Conservation (phyloP, 2,888 invertebrate species). For the Cataglyphis rosenhaueri region DNA sequence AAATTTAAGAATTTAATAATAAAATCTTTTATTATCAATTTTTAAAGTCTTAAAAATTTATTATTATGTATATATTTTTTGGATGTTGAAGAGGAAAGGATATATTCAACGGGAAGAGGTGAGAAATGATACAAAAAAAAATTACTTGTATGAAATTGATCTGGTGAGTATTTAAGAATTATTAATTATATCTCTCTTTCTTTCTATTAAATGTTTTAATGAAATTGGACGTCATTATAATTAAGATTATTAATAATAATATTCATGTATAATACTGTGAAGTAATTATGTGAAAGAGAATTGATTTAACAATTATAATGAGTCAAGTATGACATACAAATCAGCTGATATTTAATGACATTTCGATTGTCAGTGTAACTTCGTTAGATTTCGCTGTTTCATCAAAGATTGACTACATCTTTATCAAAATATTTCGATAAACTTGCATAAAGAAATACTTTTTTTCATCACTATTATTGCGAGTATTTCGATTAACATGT, state of each 20-base stretch:
- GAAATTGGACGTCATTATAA: background rate
- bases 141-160: background rate
- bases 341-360: background rate
- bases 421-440: background rate
- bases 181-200: background rate
- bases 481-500: background rate
- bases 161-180: background rate
- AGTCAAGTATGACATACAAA: background rate
- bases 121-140: background rate
- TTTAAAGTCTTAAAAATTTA: background rate
- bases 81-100: background rate
- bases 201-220: background rate
- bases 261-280: background rate
- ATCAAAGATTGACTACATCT: background rate
- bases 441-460: background rate
- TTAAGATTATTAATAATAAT: background rate
- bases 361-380: background rate
- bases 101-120: background rate
- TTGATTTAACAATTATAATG: conserved; percentile 3
- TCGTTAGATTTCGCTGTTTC: background rate
- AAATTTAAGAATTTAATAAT: background rate
- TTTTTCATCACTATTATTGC: background rate
- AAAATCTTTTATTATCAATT: background rate
- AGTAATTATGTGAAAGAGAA: background rate
- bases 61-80: background rate